Evolutionary conservation across 2,113 vertebrate species (phyloP), one percentile per base, ranked within the genome.

Genomic region (Manacus vitellinus): DNA sequence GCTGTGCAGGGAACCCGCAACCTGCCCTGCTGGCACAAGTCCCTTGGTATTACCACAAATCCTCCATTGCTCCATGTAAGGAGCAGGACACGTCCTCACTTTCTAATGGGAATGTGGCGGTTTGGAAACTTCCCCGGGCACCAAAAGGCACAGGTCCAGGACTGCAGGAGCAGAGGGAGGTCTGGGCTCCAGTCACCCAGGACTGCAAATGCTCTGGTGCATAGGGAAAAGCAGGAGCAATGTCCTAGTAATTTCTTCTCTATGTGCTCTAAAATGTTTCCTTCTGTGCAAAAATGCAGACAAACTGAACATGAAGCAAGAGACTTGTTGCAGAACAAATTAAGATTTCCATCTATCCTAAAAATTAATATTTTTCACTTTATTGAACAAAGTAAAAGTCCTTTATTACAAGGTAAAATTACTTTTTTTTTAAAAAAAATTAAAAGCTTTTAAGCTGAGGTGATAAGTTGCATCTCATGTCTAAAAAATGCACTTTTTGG

Each of bases 151-250:
- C 22, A 41, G 47, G 31, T 37, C 28, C 41, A 25, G 58, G 52
- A 20, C 39, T 16, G 22, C 5, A 8, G 41, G 31, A 76, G 59
- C 11, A 25, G 46, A 46, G 13, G 4, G 16, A 39, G 24, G 19
- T 19, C 33, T 28, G 52, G 16, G 49, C 21, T 76, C 21, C 8
- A 19, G 25, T 12, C 3, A 8, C 15, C 23, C 43, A 13, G 15
- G 16, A 10, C 30, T 63, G 17, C 0, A 2, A 73, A 46, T 18
- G 19, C 27, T n/a, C n/a, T 33, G 35, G 13, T 2, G 1, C 0
- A 0, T 35, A 51, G 35, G 9, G 9, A 55, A 59, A 66, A 74
- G 41, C 71, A 65, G 35, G 27, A 74, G 4, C 0, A 0, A 31
- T 47, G 35, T 75, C 52, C 44, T 72, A 31, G 46, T 28, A 43